Percentiles rank a stretch among this genome's conserved stretches.
These are phyloP conservation scores for Macrosteles quadrilineatus DNA, from an alignment of 1,140 invertebrate genomes.

Conservation along the genomic window DNA sequence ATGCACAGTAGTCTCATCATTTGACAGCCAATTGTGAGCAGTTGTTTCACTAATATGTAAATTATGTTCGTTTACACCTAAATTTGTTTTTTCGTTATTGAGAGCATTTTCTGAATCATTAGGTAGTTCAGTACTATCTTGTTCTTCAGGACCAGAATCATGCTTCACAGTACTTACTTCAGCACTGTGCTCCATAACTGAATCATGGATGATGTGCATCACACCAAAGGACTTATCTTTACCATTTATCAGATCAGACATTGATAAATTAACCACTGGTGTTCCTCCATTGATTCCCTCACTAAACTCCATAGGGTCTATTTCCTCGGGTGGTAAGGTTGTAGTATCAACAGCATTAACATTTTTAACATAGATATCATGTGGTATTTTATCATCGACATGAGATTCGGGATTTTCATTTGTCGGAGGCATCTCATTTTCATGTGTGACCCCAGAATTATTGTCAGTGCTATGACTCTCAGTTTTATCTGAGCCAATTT, in stretches of 20 bases:
- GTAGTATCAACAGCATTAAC: background rate
- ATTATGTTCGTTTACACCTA: too few relatives aligned
- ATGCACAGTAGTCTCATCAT: constrained; percentile 13
- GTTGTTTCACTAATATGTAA: background rate
- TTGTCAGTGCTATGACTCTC: background rate
- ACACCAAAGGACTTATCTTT: background rate
- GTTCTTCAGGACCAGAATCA: too few relatives aligned
- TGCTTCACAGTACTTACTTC: too few relatives aligned
- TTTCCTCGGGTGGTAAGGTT: background rate
- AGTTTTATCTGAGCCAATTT: background rate
- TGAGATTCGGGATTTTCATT: too few relatives aligned
- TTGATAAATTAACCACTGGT: constrained; percentile 29
- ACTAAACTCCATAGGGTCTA: constrained; percentile 24
- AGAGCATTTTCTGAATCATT: background rate
- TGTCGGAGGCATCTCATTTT: too few relatives aligned
- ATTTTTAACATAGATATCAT: too few relatives aligned
- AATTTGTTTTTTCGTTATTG: too few relatives aligned
- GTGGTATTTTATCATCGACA: too few relatives aligned
- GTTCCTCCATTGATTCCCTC: constrained; percentile 12
- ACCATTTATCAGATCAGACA: constrained; percentile 16
- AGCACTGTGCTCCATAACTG: background rate
- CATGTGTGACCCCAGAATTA: background rate
- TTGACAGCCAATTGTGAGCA: background rate
- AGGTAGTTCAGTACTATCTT: constrained; percentile 5
- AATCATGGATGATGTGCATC: too few relatives aligned